Evolutionary conservation across 2,113 vertebrate species (phyloP), one percentile per base, ranked within the genome.

Genomic region (Rhinopithecus roxellana): DNA sequence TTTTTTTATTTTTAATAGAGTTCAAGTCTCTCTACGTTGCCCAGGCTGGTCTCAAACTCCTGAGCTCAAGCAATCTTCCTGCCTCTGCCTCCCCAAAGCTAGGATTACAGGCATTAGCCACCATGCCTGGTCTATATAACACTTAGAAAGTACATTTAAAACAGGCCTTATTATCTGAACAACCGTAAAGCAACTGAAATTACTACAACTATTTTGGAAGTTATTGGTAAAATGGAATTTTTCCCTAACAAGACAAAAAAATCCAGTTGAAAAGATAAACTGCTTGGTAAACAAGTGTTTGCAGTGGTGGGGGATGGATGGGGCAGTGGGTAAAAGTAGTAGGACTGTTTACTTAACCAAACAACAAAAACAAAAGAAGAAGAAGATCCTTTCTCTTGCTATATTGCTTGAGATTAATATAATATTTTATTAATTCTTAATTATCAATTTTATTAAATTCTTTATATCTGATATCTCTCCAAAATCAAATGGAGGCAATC

Each of bases 261-360:
- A 64, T 35, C 4, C 20, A 96, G 48, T 13, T 88, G 16, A 90
- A 52, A 45, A 94, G 50, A 83, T 45, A 94, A 97, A 96, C 5
- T 94, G 16, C 11, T 96, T 87, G 20, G n/a, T 95, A 67, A 70
- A 57, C 9, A 90, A 94, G 32, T 69, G 6, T 89, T 64, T 67
- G 3, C 13, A 79, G 50, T 78, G 20, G n/a, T 84, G 25, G 45
- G 40, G n/a, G 9, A 17, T 1, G 9, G 2, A 6, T 67, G 90
- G 50, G 25, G 16, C 30, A 7, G 32, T 32, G 32, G 32, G 67
- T 69, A 69, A 69, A 69, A 69, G 13, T 35, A 69, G 5, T 69
- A 55, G 25, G 32, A 45, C 10, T 87, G 45, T 89, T 61, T 75
- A 87, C 55, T 90, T 48, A 93, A 67, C 12, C 23, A 78, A 93